These are phyloP conservation scores for Lasioglossum vierecki DNA, from an alignment of 2,888 invertebrate genomes.

Conservation along the genomic window DNA sequence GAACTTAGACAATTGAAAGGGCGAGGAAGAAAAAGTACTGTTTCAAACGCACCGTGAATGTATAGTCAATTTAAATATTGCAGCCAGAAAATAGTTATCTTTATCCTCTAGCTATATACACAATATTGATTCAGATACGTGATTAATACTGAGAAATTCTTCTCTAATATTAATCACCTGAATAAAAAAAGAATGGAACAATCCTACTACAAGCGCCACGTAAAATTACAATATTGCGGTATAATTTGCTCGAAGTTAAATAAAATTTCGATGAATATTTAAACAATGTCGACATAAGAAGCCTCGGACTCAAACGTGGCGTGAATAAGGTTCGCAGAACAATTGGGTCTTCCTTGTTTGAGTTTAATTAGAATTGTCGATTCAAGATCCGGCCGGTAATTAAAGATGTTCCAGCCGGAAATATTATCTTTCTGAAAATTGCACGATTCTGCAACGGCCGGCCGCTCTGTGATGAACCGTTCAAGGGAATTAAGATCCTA, in stretches of 20 bases:
- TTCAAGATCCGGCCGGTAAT: conserved; percentile 14
- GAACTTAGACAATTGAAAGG: background rate
- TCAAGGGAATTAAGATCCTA: background rate
- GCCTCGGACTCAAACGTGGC: background rate
- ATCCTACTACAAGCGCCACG: too few species aligned
- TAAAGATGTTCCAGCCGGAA: conserved; percentile 25
- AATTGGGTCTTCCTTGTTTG: conserved; percentile 19
- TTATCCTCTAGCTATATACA: too few species aligned
- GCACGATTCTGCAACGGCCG: background rate
- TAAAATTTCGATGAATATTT: background rate
- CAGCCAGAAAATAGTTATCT: too few species aligned
- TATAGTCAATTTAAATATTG: too few species aligned
- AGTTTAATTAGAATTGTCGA: conserved; percentile 35
- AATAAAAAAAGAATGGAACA: too few species aligned
- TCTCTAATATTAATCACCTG: too few species aligned
- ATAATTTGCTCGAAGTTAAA: background rate
- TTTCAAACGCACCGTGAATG: background rate
- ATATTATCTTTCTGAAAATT: conserved; percentile 25
- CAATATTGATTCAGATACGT: too few species aligned
- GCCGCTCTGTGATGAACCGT: background rate
- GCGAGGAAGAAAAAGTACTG: background rate
- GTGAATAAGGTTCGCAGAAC: conserved; percentile 10
- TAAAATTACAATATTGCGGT: background rate
- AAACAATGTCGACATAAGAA: background rate
- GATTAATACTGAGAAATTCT: too few species aligned